Evolutionary conservation across 2,113 vertebrate genomes (phyloP), one percentile per base, ranked within the genome.

Genomic region (Cryptotis parvus): DNA sequence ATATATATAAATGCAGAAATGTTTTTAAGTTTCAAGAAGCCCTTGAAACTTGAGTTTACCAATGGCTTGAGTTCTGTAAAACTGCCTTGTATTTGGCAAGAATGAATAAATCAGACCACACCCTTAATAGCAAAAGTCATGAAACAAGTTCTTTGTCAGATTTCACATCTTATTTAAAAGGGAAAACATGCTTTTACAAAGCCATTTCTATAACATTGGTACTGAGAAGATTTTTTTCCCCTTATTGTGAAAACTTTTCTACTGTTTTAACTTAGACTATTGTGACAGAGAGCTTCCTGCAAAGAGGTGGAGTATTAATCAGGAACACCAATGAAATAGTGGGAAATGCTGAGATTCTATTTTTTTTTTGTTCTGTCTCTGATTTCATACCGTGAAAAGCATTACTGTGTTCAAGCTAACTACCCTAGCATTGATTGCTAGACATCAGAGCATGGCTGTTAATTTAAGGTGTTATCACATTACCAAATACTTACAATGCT

Each of bases 361-460:
- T 55, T 18, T 41, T 76, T 91, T 80, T 66, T 61, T 26, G 81
- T 58, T 52, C 81, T 14, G 74, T 63, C 49, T 92, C 70, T 94
- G 58, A 86, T 95, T 95, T 96, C 75, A 81, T 52, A 86, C 35
- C 84, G 77, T 92, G 88, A 93, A 94, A 95, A 86, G 41, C 73
- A 86, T 74, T 65, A 61, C 58, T 90, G 31, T 85, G 45, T 66
- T 94, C 31, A 83, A 68, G 55, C 77, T 89, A 87, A 93, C 80
- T 81, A 74, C 66, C 61, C 45, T 72, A 82, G 39, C 45, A 86
- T 31, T 6, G 29, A 91, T 82, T 66, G 58, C 43, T 78, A 88
- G n/a, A 76, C 89, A 80, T 77, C 43, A 87, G 87, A 95, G 74
- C 89, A 85, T 75, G 72, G 6, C 52, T 83, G 22, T 70, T 93